phyloP scores from a whole-genome alignment of 2,113 vertebrate species.

The Otolemur garnettii region DNA sequence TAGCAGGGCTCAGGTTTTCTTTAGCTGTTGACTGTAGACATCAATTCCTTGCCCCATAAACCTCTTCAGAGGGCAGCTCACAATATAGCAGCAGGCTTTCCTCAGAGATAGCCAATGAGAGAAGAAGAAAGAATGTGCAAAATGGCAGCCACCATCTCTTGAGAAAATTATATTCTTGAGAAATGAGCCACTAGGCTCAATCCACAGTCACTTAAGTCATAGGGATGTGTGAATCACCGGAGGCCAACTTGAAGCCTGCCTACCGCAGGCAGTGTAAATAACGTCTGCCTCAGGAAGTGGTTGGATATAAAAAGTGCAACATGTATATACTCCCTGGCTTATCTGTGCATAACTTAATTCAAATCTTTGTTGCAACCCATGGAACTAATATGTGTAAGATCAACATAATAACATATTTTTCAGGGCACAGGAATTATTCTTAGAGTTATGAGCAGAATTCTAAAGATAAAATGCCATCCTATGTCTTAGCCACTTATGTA shows the following conservation, averaged over 20 bases:
- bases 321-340: neutral
- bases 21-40: neutral
- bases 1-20: neutral
- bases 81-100: neutral
- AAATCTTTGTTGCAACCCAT: neutral
- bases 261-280: neutral
- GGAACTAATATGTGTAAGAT: neutral
- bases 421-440: neutral
- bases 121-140: neutral
- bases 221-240: neutral
- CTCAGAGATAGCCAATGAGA: neutral
- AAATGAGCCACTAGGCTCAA: neutral
- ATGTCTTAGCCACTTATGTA: constrained; percentile 6
- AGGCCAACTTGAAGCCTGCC: neutral
- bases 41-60: neutral
- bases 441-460: neutral
- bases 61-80: no score
- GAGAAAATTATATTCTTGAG: neutral
- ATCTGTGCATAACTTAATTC: neutral
- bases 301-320: neutral
- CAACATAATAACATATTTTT: neutral
- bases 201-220: neutral
- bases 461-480: constrained; percentile 5
- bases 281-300: neutral
- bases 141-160: neutral